A percentile compares a stretch with the other conserved stretches of the same genome.
Conservation (phyloP, 2,113 vertebrate species). For the Merops nubicus region DNA sequence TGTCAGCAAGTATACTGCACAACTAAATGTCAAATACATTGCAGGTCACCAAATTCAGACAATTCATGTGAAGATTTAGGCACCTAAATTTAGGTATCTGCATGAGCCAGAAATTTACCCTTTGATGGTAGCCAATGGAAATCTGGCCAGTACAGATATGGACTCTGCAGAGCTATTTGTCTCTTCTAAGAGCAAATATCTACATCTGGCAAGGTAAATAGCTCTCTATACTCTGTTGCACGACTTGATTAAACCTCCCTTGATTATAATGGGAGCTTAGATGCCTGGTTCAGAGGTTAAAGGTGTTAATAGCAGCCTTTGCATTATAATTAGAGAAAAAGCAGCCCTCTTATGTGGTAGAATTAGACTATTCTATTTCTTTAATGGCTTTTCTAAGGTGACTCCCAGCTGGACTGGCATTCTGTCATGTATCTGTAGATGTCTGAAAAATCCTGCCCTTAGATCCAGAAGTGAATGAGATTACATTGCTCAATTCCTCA, state of each 20-base stretch:
- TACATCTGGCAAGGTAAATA: not conserved
- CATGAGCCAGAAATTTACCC: not conserved
- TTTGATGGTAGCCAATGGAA: not conserved
- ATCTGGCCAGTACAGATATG: not conserved
- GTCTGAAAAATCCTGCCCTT: not conserved
- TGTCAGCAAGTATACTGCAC: not conserved
- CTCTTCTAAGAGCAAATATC: not conserved
- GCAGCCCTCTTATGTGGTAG: not conserved
- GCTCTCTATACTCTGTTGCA: not conserved
- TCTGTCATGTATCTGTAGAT: not conserved
- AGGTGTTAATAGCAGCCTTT: not conserved
- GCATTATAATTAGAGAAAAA: not conserved
- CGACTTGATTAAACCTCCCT: not conserved
- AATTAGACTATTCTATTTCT: not conserved
- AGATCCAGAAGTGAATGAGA: not conserved
- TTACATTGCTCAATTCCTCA: not conserved
- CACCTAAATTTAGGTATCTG: not conserved
- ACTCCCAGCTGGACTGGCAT: not conserved
- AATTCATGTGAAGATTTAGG: not conserved
- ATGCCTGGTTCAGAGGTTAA: not conserved
- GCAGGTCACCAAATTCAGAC: not conserved
- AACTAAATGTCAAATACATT: not conserved
- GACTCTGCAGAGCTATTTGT: not conserved
- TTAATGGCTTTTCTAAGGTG: not conserved
- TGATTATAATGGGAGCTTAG: not conserved